phyloP scores from a whole-genome alignment of 2,888 invertebrate species.

The Thera obeliscata region DNA sequence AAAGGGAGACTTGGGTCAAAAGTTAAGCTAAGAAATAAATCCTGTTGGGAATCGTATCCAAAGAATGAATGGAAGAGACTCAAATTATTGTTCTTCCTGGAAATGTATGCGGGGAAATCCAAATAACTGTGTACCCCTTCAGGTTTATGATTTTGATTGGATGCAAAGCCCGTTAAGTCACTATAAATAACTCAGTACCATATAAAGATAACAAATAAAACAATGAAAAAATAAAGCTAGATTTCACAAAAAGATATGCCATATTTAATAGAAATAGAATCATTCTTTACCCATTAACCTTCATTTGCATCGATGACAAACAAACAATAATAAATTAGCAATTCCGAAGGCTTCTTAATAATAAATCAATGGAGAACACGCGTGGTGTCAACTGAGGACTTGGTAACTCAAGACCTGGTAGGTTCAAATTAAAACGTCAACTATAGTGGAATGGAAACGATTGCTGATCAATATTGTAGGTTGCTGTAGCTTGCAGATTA shows the following conservation, averaged over 20 bases:
- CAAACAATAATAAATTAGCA: constrained; percentile 58
- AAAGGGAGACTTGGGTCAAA: too few relatives aligned
- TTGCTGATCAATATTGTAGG: neutral
- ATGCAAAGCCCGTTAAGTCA: neutral
- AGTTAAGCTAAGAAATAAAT: too few relatives aligned
- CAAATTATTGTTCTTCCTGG: too few relatives aligned
- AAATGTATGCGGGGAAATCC: too few relatives aligned
- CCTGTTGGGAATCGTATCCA: too few relatives aligned
- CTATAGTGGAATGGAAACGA: constrained; percentile 19
- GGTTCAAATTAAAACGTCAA: constrained; percentile 5
- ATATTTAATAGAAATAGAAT: constrained; percentile 20
- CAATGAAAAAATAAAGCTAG: constrained; percentile 22
- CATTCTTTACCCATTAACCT: constrained; percentile 31
- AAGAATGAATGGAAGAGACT: too few relatives aligned
- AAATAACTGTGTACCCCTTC: too few relatives aligned
- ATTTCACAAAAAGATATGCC: constrained; percentile 23
- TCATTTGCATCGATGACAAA: constrained; percentile 47
- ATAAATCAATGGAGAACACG: constrained; percentile 59
- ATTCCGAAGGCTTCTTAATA: constrained; percentile 50
- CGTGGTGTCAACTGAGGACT: constrained; percentile 50
- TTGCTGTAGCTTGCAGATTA: too few relatives aligned
- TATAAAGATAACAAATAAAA: constrained; percentile 2
- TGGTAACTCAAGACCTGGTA: constrained; percentile 29
- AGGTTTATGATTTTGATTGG: too few relatives aligned
- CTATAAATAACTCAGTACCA: constrained; percentile 21